phyloP scores from a whole-genome alignment of 1,140 invertebrate genomes.

The Wasmannia auropunctata region DNA sequence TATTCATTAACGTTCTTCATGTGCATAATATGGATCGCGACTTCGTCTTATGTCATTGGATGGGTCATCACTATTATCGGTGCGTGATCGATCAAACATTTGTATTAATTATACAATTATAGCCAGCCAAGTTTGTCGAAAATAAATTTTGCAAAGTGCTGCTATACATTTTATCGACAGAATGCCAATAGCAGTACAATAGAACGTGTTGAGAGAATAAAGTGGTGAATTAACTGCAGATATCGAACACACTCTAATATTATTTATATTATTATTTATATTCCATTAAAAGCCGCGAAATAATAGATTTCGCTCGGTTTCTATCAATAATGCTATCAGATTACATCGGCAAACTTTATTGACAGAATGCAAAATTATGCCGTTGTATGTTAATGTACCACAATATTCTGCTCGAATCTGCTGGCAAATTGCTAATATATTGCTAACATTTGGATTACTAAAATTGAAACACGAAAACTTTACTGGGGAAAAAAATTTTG shows the following conservation, averaged over 20 bases:
- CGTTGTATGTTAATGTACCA: background rate
- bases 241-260: background rate
- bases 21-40: slow-evolving; percentile 89
- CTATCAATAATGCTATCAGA: background rate
- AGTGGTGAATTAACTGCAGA: background rate
- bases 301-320: background rate
- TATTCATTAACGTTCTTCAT: slow-evolving; percentile 88
- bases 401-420: background rate
- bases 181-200: background rate
- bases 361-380: background rate
- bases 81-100: slow-evolving; percentile 69
- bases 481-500: background rate
- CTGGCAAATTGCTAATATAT: too few species aligned
- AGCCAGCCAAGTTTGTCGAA: background rate
- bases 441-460: background rate
- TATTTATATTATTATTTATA: background rate
- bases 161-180: background rate
- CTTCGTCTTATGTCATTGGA: slow-evolving; percentile 88
- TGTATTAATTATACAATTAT: background rate
- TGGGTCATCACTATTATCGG: slow-evolving; percentile 91
- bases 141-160: background rate
- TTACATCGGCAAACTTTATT: background rate
- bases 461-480: background rate
- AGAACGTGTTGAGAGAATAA: background rate
- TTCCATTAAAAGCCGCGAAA: background rate